These are phyloP conservation scores for Hydrocynus forskahlii DNA, from an alignment of 2,797 vertebrate genomes.

Conservation along the genomic window DNA sequence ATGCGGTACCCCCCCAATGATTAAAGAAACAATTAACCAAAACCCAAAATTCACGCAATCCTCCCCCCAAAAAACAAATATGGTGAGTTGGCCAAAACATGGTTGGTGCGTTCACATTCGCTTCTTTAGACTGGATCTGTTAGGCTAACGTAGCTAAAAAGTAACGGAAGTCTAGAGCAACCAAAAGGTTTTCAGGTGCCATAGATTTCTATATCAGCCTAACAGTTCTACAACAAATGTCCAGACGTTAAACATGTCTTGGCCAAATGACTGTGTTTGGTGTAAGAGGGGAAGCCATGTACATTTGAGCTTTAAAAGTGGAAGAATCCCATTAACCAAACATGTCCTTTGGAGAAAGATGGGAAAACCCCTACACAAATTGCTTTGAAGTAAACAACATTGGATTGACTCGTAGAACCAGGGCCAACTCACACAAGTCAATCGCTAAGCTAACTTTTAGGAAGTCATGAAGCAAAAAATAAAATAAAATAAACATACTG, in stretches of 20 bases:
- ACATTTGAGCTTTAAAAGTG: background rate
- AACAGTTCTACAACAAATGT: background rate
- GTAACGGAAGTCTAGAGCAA: too few relatives aligned
- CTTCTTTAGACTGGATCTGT: background rate
- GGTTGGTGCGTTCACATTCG: background rate
- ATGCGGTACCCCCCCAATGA: conserved; percentile 18
- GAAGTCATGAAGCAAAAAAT: background rate
- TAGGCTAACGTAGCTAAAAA: background rate
- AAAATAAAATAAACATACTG: too few relatives aligned
- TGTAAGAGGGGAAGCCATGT: background rate
- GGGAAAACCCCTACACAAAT: background rate
- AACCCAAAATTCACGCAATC: background rate
- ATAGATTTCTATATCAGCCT: background rate
- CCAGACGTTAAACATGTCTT: background rate
- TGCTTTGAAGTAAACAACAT: conserved; percentile 27
- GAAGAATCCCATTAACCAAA: too few relatives aligned
- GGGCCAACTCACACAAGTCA: background rate
- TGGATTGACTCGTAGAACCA: background rate
- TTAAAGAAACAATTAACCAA: background rate
- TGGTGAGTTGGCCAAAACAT: background rate
- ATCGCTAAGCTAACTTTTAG: background rate
- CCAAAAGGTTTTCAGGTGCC: background rate
- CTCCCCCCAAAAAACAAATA: background rate
- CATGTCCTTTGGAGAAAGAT: conserved; percentile 34
- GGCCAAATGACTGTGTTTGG: background rate